Evolutionary conservation across 1,140 invertebrate species (phyloP).

Genomic region (Bilobella aurantiaca): DNA sequence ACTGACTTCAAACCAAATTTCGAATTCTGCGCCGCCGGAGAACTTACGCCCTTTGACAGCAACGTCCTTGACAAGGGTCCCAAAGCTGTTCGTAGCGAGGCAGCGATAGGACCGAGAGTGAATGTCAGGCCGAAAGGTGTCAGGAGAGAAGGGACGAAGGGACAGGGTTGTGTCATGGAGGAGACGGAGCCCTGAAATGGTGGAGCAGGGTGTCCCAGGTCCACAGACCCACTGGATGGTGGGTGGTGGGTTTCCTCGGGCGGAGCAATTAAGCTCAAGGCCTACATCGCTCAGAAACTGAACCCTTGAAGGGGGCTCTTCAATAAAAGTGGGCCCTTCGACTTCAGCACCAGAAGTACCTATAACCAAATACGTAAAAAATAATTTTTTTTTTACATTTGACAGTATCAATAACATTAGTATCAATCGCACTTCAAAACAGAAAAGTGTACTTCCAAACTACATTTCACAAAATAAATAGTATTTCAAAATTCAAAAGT

Average conservation of each 20-base stretch:
- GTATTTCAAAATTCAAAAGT: too few species aligned
- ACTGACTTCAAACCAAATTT: too few species aligned
- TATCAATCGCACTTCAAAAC: too few species aligned
- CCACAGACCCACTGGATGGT: background rate
- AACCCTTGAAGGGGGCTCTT: background rate
- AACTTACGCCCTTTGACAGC: background rate
- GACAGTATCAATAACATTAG: too few species aligned
- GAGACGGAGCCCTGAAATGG: background rate
- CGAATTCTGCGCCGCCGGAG: background rate
- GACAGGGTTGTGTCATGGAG: background rate
- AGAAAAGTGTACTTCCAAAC: too few species aligned
- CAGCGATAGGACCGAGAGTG: slow-evolving; percentile 44
- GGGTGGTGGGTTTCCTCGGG: background rate
- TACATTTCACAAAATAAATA: too few species aligned
- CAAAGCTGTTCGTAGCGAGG: slow-evolving; percentile 41
- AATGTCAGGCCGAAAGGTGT: slow-evolving; percentile 40
- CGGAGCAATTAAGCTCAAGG: background rate
- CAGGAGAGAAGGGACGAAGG: slow-evolving; percentile 41
- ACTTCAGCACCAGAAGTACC: too few species aligned
- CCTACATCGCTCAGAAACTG: background rate
- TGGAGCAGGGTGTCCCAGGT: background rate
- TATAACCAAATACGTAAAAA: too few species aligned
- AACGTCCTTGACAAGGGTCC: slow-evolving; percentile 3
- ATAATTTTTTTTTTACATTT: too few species aligned
- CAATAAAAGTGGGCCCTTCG: background rate